Conservation (phyloP, 2,888 invertebrate species). For the Lasiommata megera region DNA sequence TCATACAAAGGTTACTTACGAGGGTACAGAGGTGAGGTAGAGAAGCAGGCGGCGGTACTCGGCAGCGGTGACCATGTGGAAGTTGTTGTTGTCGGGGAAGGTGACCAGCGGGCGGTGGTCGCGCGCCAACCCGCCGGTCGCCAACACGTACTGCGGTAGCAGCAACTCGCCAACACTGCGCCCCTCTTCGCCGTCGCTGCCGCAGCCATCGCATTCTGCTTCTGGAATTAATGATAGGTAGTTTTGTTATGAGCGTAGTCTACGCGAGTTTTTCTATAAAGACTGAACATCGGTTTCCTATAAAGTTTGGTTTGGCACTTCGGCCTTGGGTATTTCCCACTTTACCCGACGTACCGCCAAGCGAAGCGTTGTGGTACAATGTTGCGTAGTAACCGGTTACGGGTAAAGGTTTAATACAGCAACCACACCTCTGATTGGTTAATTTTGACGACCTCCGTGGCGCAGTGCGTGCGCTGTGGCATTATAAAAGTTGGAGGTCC, state of each 20-base stretch:
- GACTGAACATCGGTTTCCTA: too few relatives aligned
- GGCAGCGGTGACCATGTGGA: slow-evolving; percentile 89
- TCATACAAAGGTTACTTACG: slow-evolving; percentile 84
- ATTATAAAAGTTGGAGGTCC: too few relatives aligned
- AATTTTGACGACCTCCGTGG: too few relatives aligned
- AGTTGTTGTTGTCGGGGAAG: slow-evolving; percentile 96
- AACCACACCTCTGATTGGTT: too few relatives aligned
- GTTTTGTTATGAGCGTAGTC: neutral
- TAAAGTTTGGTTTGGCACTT: too few relatives aligned
- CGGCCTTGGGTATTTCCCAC: too few relatives aligned
- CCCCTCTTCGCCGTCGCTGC: slow-evolving; percentile 83
- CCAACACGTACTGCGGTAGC: slow-evolving; percentile 93
- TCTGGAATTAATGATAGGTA: slow-evolving; percentile 49
- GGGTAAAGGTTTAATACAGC: too few relatives aligned
- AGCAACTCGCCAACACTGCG: slow-evolving; percentile 92
- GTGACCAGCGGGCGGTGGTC: slow-evolving; percentile 97
- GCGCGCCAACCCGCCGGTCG: slow-evolving; percentile 95
- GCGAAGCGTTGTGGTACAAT: too few relatives aligned
- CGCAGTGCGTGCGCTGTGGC: too few relatives aligned
- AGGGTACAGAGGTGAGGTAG: slow-evolving; percentile 97
- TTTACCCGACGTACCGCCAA: too few relatives aligned
- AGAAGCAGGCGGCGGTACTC: slow-evolving; percentile 95
- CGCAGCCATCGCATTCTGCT: slow-evolving; percentile 78
- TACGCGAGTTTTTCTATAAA: too few relatives aligned
- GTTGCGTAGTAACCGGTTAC: too few relatives aligned